Evolutionary conservation across 1,140 invertebrate species (phyloP), one percentile per base, ranked within the genome.

Genomic region (Pogonomyrmex barbatus): DNA sequence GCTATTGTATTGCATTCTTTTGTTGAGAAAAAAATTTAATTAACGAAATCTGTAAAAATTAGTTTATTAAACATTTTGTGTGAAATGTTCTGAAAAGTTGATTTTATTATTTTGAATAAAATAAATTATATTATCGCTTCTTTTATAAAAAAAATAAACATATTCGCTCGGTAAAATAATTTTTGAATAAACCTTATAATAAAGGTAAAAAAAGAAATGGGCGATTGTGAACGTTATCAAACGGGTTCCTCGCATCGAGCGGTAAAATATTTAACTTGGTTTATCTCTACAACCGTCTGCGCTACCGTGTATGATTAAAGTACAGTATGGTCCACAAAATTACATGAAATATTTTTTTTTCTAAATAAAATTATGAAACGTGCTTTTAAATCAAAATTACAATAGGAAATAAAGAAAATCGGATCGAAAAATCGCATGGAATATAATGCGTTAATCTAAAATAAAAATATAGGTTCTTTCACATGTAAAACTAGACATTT

Each of bases 191-290:
- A 9, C 10, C 9, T 24, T 24, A 24, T 24, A 24, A 24, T 24
- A 36, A 63, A 63, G 33, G 9, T 42, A 24, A 79, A 50, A 68
- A 45, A 10, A 79, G 33, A 65, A 33, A 33, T 14, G 5, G 42
- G 24, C 47, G 47, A 77, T 47, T 45, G 42, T n/a, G 56, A 56
- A 65, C 36, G 62, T 79, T 79, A 79, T 79, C 77, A 54, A 50
- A 14, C 33, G 2, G 36, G 33, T 24, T 67, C 42, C 24, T 24
- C 5, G 24, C 56, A 76, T 58, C 75, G 62, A 65, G 60, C 47
- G 62, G 30, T 39, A 52, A 79, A 79, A 79, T 79, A 67, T 79
- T 79, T 67, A 67, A 65, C 62, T 62, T 78, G 47, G 36, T 45
- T 79, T 79, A 79, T 68, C 77, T 79, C 62, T 54, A 79, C 36